A percentile compares a stretch with the other conserved stretches of the same genome.
These are phyloP conservation scores for Mungos mungo DNA, from an alignment of 2,113 vertebrate species.

Conservation along the genomic window DNA sequence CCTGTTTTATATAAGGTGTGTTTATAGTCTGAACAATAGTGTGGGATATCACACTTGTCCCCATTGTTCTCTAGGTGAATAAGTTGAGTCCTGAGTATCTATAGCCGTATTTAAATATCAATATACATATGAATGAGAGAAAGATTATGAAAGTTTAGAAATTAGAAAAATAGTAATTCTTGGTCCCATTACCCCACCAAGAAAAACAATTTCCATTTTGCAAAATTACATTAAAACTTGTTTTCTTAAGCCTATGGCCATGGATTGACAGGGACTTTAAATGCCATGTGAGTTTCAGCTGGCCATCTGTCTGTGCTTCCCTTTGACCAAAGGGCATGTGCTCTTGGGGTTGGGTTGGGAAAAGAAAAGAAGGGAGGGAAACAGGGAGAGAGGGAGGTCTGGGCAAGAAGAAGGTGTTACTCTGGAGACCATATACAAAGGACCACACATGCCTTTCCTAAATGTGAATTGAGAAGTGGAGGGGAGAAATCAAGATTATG, in stretches of 20 bases:
- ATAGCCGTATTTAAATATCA: neutral
- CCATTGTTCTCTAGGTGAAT: neutral
- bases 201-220: neutral
- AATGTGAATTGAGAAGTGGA: neutral
- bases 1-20: conserved; percentile 87
- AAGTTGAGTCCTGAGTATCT: neutral
- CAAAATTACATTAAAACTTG: neutral
- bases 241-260: neutral
- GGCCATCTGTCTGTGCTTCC: neutral
- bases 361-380: neutral
- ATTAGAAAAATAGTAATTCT: neutral
- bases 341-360: neutral
- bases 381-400: neutral
- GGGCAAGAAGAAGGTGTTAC: neutral
- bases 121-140: neutral
- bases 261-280: neutral
- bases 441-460: rapidly evolving
- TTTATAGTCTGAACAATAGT: neutral
- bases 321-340: neutral
- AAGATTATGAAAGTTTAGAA: neutral
- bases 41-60: neutral
- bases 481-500: neutral
- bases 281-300: neutral
- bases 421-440: neutral
- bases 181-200: neutral